Conservation (phyloP, 2,113 vertebrate species). For the Semnornis frantzii region DNA sequence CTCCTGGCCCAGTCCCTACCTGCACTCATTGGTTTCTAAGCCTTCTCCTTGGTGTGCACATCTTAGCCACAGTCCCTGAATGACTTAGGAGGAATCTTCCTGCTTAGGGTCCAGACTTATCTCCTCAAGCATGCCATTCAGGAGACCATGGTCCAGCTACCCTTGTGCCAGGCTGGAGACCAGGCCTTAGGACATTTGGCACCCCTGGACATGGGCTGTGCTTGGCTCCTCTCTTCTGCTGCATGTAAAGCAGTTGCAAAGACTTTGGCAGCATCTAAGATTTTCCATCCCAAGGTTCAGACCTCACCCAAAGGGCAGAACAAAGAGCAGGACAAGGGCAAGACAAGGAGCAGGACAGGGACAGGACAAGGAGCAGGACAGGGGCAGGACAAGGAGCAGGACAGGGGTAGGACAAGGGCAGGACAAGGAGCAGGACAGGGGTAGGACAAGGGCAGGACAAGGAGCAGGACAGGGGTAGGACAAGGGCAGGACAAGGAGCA, state of each 20-base stretch:
- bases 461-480: no score
- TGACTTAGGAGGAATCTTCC: not conserved
- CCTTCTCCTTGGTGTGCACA: not conserved
- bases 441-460: no score
- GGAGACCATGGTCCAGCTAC: not conserved
- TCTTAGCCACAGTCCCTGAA: not conserved
- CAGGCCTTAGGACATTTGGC: not conserved
- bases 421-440: no score
- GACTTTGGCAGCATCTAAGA: not conserved
- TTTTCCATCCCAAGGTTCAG: not conserved
- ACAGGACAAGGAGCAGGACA: no score
- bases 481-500: no score
- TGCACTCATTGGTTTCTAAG: not conserved
- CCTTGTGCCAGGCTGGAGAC: not conserved
- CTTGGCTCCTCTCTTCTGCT: not conserved
- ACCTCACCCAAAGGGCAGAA: not conserved
- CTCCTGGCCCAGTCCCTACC: not conserved
- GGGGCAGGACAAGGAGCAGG: no score
- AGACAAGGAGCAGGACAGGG: no score
- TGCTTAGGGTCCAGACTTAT: not conserved
- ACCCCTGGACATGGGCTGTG: accelerated
- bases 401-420: no score
- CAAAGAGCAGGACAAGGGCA: no score
- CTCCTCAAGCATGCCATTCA: not conserved
- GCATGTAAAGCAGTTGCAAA: not conserved